A percentile compares a stretch with the other conserved stretches of the same genome.
These are phyloP conservation scores for Lacerta agilis DNA, from an alignment of 2,797 vertebrate genomes.

Conservation along the genomic window DNA sequence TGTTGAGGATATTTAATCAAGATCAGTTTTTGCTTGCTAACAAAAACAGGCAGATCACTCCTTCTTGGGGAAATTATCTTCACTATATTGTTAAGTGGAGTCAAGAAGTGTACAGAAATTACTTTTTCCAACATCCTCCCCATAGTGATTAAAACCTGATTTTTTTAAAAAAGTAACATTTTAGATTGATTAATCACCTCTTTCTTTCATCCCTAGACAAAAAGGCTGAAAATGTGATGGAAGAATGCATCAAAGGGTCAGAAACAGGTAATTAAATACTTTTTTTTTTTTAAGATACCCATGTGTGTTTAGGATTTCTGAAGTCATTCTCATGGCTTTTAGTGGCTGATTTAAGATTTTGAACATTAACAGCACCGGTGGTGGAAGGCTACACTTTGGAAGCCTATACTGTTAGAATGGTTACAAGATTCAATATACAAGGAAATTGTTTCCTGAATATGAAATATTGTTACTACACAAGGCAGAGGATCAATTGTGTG, in stretches of 20 bases:
- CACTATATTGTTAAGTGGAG: background rate
- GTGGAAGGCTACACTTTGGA: background rate
- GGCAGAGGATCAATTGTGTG: background rate
- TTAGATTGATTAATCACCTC: constrained; percentile 1
- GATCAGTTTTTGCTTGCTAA: background rate
- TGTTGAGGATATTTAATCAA: constrained; percentile 13
- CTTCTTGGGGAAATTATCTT: constrained; percentile 8
- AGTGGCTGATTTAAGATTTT: background rate
- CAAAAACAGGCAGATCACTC: background rate
- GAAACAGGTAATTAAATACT: background rate
- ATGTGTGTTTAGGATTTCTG: background rate
- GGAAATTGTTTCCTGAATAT: background rate
- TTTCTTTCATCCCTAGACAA: background rate
- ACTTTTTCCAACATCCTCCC: background rate
- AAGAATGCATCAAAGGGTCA: background rate
- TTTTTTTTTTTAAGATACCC: background rate
- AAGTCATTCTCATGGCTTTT: background rate
- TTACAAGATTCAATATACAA: background rate
- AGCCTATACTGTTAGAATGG: background rate
- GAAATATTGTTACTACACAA: background rate
- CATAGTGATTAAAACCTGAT: constrained; percentile 3
- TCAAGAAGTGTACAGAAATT: background rate
- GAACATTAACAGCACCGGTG: background rate
- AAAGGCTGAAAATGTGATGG: background rate
- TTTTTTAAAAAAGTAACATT: background rate